These are phyloP conservation scores for Ditylenchus dipsaci DNA, from an alignment of 1,140 invertebrate genomes.

Conservation along the genomic window DNA sequence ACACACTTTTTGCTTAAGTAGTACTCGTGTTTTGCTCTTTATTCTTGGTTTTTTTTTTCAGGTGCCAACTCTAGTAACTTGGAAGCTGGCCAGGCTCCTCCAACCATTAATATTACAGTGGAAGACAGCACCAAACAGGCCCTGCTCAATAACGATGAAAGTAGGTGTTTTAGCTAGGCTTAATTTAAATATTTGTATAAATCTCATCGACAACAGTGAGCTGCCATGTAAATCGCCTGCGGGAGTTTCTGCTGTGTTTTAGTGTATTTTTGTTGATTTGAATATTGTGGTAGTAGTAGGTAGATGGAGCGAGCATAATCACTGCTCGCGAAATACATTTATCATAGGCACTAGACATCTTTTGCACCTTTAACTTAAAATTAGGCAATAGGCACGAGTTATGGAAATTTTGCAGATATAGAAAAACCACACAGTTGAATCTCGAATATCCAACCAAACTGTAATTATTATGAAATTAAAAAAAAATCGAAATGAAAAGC, in stretches of 20 bases:
- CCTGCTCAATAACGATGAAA: constrained; percentile 36
- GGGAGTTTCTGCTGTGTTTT: too few species aligned
- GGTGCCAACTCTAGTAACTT: background rate
- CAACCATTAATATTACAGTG: constrained; percentile 41
- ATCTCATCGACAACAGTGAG: too few species aligned
- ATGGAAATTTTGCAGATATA: background rate
- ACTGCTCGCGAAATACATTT: background rate
- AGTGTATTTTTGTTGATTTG: too few species aligned
- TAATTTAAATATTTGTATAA: too few species aligned
- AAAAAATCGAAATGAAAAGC: too few species aligned
- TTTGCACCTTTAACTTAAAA: background rate
- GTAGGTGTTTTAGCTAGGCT: too few species aligned
- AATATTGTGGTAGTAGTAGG: too few species aligned
- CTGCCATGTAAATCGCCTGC: too few species aligned
- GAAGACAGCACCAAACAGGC: constrained; percentile 53
- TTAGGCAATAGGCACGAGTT: background rate
- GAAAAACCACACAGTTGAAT: too few species aligned
- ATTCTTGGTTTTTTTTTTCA: background rate
- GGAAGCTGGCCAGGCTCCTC: constrained; percentile 10
- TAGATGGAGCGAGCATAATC: too few species aligned
- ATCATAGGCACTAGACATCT: constrained; percentile 1
- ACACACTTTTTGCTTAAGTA: background rate
- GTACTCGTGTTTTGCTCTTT: background rate
- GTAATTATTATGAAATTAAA: too few species aligned
- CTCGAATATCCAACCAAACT: too few species aligned